These are phyloP conservation scores for Mesorhabditis sp. DNA, from an alignment of 2,888 invertebrate species.

Conservation along the genomic window DNA sequence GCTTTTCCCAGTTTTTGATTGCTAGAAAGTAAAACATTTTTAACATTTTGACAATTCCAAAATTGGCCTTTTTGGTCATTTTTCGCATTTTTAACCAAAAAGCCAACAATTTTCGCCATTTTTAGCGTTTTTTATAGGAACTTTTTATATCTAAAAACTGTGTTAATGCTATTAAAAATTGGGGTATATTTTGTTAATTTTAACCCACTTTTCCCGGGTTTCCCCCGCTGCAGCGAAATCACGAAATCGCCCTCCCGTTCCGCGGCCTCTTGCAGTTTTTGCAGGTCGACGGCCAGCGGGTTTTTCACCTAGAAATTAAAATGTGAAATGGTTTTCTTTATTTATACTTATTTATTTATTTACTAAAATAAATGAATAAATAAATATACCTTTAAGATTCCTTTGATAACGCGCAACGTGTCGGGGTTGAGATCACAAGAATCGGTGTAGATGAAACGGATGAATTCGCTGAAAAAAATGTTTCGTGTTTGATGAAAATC, in stretches of 20 bases:
- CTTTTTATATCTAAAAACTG: no score
- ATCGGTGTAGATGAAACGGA: conserved; percentile 22
- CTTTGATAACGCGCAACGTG: background rate
- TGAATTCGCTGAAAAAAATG: conserved; percentile 15
- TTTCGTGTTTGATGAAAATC: conserved; percentile 1
- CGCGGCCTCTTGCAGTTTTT: conserved; percentile 9
- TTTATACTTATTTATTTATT: background rate
- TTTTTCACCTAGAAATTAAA: background rate
- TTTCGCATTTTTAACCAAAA: no score
- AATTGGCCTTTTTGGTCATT: no score
- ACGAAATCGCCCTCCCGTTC: conserved; percentile 12
- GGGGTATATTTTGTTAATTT: no score
- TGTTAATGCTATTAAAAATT: no score
- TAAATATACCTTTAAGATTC: background rate
- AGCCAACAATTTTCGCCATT: no score
- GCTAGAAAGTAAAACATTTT: no score
- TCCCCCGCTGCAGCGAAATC: conserved; percentile 3
- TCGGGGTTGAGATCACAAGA: conserved; percentile 6
- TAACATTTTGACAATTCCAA: no score
- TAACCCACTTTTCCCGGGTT: no score
- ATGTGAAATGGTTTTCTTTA: no score
- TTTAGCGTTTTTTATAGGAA: no score
- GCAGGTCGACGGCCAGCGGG: conserved; percentile 14
- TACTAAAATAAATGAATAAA: background rate
- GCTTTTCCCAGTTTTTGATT: no score